These are phyloP conservation scores for Pangasius sanitwongsei DNA, from an alignment of 2,797 vertebrate species.

Conservation along the genomic window DNA sequence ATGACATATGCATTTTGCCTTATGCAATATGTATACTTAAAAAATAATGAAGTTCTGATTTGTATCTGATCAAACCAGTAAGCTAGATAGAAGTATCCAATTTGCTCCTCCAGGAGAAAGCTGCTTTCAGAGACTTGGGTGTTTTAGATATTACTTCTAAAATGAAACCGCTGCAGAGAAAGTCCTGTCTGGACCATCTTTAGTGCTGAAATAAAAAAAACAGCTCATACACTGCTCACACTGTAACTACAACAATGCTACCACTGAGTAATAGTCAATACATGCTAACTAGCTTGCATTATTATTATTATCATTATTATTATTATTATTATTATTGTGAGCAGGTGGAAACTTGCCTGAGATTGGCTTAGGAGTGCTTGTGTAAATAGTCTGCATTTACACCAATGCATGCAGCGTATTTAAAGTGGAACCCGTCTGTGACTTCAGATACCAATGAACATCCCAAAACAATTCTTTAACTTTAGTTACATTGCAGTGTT, in stretches of 20 bases:
- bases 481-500: neutral
- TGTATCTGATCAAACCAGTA: neutral
- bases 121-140: neutral
- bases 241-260: neutral
- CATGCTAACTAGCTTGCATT: too few relatives aligned
- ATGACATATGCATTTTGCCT: neutral
- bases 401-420: neutral
- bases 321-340: neutral
- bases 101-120: neutral
- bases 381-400: neutral
- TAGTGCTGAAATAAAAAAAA: neutral
- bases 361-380: neutral
- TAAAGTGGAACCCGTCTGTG: neutral
- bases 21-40: neutral
- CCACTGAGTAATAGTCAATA: neutral
- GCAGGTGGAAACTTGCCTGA: neutral
- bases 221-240: neutral
- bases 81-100: neutral
- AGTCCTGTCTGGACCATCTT: neutral
- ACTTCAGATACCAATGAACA: neutral
- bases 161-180: too few relatives aligned
- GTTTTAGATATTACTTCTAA: too few relatives aligned
- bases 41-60: neutral
- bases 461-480: neutral
- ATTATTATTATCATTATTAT: too few relatives aligned